Conservation (phyloP, 2,888 invertebrate genomes). For the Catocala fraxini region DNA sequence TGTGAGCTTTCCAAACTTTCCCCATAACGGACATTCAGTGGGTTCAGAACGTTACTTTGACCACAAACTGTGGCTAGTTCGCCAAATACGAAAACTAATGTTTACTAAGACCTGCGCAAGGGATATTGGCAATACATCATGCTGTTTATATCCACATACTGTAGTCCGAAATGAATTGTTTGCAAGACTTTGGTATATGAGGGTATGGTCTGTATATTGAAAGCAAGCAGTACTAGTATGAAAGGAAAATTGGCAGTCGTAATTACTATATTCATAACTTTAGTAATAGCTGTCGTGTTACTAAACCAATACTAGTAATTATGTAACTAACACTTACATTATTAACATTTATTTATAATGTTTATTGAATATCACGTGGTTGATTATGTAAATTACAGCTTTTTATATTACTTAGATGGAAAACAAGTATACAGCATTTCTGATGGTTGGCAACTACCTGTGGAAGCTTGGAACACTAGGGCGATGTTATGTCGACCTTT, state of each 20-base stretch:
- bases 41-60: constrained; percentile 43
- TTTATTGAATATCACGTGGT: too few species aligned
- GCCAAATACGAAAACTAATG: constrained; percentile 24
- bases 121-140: constrained; percentile 17
- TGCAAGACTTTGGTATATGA: not conserved
- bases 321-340: not conserved
- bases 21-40: constrained; percentile 51
- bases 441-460: too few species aligned
- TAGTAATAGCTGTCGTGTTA: not conserved
- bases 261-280: constrained; percentile 5
- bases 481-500: too few species aligned
- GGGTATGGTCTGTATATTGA: too few species aligned
- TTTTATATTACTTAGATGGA: too few species aligned
- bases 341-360: too few species aligned
- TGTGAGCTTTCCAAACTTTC: constrained; percentile 65
- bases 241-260: not conserved
- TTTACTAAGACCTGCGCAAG: constrained; percentile 31
- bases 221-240: not conserved
- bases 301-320: not conserved
- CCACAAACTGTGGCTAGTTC: constrained; percentile 47
- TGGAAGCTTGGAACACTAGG: too few species aligned
- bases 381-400: too few species aligned
- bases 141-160: not conserved
- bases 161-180: not conserved
- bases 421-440: too few species aligned